Evolutionary conservation across 2,888 invertebrate genomes (phyloP), one percentile per base, ranked within the genome.

Genomic region (Odiellus spinosus): DNA sequence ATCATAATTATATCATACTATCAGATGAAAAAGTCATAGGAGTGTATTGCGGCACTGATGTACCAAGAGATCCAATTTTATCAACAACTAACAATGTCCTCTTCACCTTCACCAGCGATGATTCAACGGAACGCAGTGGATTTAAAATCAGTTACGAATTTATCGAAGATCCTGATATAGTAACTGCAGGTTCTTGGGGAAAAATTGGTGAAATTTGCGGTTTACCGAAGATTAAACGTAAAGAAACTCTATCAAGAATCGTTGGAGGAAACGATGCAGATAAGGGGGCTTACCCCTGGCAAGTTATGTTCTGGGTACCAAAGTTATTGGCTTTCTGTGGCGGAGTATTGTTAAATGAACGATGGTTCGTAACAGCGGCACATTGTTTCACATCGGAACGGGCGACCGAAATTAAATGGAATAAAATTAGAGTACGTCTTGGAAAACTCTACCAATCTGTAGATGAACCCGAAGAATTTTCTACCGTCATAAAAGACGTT

Each of bases 281-380:
- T 10, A 55, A 52, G 43, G 59, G 58, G 3, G 53, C 57, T 19
- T 56, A 58, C 46, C 56, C 58, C 1, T 58, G 58, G 57, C 50
- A 54, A 26, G 55, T 56, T 1, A 59, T 59, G 59, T 50, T 59
- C 6, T 59, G 57, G 56, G 57, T 59, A 35, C 49, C 48, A 12
- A 51, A 42, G 19, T 43, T 54, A 2, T 53, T 53, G 19, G 42
- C 55, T 0, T 60, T 60, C 40, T 60, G 60, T 42, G 60, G 59
- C 2, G 60, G 58, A 14, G 46, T 55, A 8, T 40, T 60, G 11
- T 38, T 60, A 6, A 58, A 58, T 45, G 53, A 55, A 40, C 43
- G 53, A 40, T 60, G 60, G 60, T 47, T 60, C 10, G 48, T 56
- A 1, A 59, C 60, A 11, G 60, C 59, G 1, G 60, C 59, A 11